phyloP scores from a whole-genome alignment of 2,888 invertebrate genomes.

The Drosophila anomelani region DNA sequence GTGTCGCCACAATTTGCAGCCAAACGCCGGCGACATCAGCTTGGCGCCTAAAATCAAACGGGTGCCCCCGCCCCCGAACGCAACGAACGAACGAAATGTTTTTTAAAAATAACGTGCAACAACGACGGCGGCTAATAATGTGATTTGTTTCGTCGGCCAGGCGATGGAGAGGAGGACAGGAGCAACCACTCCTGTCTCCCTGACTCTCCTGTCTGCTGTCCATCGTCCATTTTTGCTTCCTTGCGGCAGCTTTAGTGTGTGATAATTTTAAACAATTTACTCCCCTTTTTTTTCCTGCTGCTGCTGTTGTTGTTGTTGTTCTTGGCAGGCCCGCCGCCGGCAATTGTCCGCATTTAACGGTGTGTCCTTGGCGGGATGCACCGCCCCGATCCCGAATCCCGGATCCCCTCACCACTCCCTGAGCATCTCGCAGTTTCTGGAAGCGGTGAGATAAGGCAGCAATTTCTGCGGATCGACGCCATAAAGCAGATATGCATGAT shows the following conservation, averaged over 20 bases:
- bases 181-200: conserved; percentile 19
- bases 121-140: conserved; percentile 68
- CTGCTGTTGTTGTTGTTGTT: background rate
- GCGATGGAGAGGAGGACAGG: conserved; percentile 2
- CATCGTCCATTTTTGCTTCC: conserved; percentile 25
- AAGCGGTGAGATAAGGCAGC: conserved; percentile 50
- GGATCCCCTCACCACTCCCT: background rate
- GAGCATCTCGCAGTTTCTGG: conserved; percentile 42
- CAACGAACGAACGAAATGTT: conserved; percentile 21
- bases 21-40: conserved; percentile 65
- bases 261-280: conserved; percentile 76
- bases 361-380: conserved; percentile 68
- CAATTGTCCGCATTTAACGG: conserved; percentile 59
- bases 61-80: conserved; percentile 47
- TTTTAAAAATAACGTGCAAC: conserved; percentile 66
- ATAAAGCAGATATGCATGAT: conserved; percentile 62
- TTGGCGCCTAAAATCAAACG: conserved; percentile 79
- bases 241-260: conserved; percentile 69
- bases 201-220: background rate
- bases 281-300: conserved; percentile 53
- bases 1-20: conserved; percentile 83
- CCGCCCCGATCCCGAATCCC: background rate
- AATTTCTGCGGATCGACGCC: conserved; percentile 51
- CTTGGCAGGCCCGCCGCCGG: conserved; percentile 21
- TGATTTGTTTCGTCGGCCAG: conserved; percentile 59